These are phyloP conservation scores for Oscheius sp. DNA, from an alignment of 2,888 invertebrate species.

Conservation along the genomic window DNA sequence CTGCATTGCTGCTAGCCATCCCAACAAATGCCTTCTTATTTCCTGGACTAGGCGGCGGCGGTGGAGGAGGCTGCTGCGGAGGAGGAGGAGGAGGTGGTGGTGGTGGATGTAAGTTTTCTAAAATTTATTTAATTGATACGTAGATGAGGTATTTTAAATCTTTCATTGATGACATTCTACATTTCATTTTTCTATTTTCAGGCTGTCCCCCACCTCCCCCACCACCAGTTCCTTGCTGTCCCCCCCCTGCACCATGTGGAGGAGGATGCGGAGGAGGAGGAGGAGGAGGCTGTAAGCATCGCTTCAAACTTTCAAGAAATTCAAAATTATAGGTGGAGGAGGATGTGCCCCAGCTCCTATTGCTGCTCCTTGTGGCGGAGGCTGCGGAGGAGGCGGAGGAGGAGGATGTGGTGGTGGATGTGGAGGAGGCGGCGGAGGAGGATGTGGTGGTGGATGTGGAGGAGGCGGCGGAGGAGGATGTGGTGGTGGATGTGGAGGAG, in stretches of 20 bases:
- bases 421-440: neutral
- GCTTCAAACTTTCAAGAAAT: neutral
- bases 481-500: neutral
- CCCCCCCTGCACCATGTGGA: neutral
- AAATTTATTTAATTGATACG: neutral
- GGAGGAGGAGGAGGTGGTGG: slow-evolving; percentile 24
- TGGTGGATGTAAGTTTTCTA: slow-evolving; percentile 5
- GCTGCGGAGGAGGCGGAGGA: slow-evolving; percentile 30
- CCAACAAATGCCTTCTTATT: slow-evolving; percentile 46
- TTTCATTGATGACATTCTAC: too few relatives aligned
- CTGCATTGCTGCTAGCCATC: slow-evolving; percentile 38
- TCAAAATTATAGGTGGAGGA: slow-evolving; percentile 5
- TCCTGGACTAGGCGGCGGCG: slow-evolving; percentile 44
- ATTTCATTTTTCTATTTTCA: neutral
- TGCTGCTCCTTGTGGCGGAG: too few relatives aligned
- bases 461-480: neutral
- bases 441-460: neutral
- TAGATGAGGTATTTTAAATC: too few relatives aligned
- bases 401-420: slow-evolving; percentile 11
- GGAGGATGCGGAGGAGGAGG: neutral
- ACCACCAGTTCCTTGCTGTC: neutral
- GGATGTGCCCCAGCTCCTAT: slow-evolving; percentile 2
- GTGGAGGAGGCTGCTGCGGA: slow-evolving; percentile 30
- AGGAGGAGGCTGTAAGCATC: neutral
- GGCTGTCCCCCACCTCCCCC: neutral